Conservation (phyloP, 2,888 invertebrate genomes). For the Agrotis segetum region DNA sequence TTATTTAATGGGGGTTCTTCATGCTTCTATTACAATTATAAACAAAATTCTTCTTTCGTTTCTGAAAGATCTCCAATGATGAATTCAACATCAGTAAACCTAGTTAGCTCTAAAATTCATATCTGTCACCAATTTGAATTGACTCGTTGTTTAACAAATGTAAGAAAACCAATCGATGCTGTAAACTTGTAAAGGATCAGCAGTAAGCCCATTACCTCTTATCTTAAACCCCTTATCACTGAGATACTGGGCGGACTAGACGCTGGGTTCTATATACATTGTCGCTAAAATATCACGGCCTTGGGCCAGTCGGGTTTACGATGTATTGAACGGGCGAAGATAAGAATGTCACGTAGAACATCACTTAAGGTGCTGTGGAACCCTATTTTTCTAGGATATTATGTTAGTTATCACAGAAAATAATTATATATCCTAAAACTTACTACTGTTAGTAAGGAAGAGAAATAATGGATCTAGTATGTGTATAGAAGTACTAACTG, state of each 20-base stretch:
- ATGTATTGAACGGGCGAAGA: slow-evolving; percentile 25
- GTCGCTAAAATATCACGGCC: slow-evolving; percentile 39
- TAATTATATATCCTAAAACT: too few relatives aligned
- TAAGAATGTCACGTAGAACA: slow-evolving; percentile 15
- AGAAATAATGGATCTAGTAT: too few relatives aligned
- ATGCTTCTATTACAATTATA: too few relatives aligned
- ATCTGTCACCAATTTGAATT: not conserved
- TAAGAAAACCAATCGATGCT: slow-evolving; percentile 6
- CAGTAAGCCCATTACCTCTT: slow-evolving; percentile 23
- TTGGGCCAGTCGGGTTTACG: slow-evolving; percentile 13
- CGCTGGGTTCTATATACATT: slow-evolving; percentile 29
- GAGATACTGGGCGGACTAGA: slow-evolving; percentile 21
- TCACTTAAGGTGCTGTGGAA: slow-evolving; percentile 2
- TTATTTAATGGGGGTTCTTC: too few relatives aligned
- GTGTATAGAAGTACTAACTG: too few relatives aligned
- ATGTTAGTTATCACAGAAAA: not conserved
- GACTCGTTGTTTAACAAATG: slow-evolving; percentile 14
- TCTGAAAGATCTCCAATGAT: too few relatives aligned
- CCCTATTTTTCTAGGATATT: not conserved
- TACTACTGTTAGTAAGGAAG: too few relatives aligned
- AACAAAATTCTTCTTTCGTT: too few relatives aligned
- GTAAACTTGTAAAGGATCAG: slow-evolving; percentile 17
- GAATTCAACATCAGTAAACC: too few relatives aligned
- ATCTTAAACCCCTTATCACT: slow-evolving; percentile 32
- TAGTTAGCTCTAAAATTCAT: too few relatives aligned